Evolutionary conservation across 2,113 vertebrate genomes (phyloP), one percentile per base, ranked within the genome.

Genomic region (Paralichthys olivaceus): DNA sequence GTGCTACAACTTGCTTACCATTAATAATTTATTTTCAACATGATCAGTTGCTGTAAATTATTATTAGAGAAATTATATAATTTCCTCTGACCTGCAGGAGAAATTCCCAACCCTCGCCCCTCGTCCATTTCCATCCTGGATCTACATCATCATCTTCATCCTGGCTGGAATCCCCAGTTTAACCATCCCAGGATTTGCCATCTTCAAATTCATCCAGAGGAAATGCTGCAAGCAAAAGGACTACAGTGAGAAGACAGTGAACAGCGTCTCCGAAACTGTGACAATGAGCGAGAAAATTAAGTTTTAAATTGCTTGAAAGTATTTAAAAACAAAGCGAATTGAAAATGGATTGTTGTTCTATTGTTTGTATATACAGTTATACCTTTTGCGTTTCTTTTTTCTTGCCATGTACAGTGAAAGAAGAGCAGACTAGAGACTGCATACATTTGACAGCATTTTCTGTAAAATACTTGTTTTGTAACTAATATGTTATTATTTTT

Each of bases 121-220:
- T 7, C 6, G 61, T 6, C 0, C 37, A 0, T 98, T 94, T 67
- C 97, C 98, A 0, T 0, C 0, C 17, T 99, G 96, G 96, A 89
- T 96, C 20, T 94, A 96, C 0, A 85, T 1, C 0, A 84, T 99
- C 32, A 96, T 99, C 81, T 96, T 98, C 26, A 22, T 97, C 19
- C 80, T 99, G 0, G 92, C 95, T 0, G 98, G 98, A 12, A 19
- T 96, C 53, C 98, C 98, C 1, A 93, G 95, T 87, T 85, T 98
- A 71, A 0, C 3, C 62, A 95, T 98, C 53, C 97, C 97, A 0
- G 0, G 0, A 2, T 90, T 93, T 14, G 95, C 95, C 13, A 15
- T 96, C 81, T 96, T 91, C 91, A 96, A 93, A 89, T 64, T 91
- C 80, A 90, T 97, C 85, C 87, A 84, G 75, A 95, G 13, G 12